These are phyloP conservation scores for Cacoxenus indagator DNA, from an alignment of 2,888 invertebrate genomes.

Conservation along the genomic window DNA sequence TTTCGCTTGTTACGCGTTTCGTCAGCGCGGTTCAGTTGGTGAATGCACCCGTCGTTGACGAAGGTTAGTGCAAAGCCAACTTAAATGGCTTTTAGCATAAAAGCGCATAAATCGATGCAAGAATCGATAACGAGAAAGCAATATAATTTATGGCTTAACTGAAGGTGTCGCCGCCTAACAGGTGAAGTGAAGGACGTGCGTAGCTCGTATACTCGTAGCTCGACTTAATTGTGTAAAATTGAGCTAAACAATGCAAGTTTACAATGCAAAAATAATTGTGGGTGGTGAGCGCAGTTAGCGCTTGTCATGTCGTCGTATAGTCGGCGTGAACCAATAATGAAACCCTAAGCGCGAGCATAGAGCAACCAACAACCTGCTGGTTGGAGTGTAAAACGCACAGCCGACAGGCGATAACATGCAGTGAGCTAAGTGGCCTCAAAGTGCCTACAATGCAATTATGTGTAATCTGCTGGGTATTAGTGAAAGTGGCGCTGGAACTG, in stretches of 20 bases:
- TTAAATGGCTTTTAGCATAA: constrained; percentile 2
- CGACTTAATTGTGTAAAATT: constrained; percentile 9
- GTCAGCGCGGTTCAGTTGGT: constrained; percentile 8
- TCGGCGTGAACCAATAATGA: too few species aligned
- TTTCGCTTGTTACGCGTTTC: background rate
- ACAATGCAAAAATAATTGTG: constrained; percentile 1
- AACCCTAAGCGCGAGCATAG: too few species aligned
- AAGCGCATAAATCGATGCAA: constrained; percentile 5
- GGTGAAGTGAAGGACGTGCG: too few species aligned
- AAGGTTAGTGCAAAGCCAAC: background rate
- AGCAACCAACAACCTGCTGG: too few species aligned
- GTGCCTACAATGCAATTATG: constrained; percentile 60
- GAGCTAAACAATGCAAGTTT: constrained; percentile 8
- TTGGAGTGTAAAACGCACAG: too few species aligned
- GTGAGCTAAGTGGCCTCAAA: constrained; percentile 20
- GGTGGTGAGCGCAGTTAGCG: background rate
- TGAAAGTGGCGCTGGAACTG: too few species aligned
- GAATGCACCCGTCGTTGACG: background rate
- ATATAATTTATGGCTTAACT: background rate
- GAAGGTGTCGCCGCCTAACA: background rate
- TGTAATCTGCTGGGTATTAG: constrained; percentile 45
- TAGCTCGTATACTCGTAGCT: too few species aligned
- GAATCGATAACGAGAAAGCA: background rate
- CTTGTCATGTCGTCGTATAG: too few species aligned
- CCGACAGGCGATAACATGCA: constrained; percentile 36